A percentile compares a stretch with the other conserved stretches of the same genome.
phyloP scores from a whole-genome alignment of 2,888 invertebrate species.

The Phragmatobia fuliginosa region DNA sequence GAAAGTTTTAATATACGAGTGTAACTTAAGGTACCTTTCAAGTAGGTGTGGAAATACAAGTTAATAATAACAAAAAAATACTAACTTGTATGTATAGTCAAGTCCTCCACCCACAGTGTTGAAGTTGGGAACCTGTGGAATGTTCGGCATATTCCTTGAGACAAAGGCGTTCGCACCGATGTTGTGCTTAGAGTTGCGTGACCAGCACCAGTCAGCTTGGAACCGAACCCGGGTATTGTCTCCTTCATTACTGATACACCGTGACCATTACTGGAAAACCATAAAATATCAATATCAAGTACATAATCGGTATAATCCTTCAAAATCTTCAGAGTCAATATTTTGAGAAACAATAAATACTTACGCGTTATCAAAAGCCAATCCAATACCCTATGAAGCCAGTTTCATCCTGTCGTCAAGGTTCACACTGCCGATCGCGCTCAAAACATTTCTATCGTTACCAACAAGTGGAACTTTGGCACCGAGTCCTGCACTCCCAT shows the following conservation, averaged over 20 bases:
- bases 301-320: not conserved
- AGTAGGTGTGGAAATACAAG: not conserved
- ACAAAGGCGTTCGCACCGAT: slow-evolving; percentile 25
- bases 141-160: slow-evolving; percentile 33
- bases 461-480: slow-evolving; percentile 25
- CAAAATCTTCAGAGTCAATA: not conserved
- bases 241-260: slow-evolving; percentile 49
- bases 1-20: not conserved
- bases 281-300: not conserved
- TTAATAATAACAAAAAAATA: not conserved
- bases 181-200: slow-evolving; percentile 50
- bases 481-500: slow-evolving; percentile 23
- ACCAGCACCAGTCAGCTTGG: slow-evolving; percentile 60
- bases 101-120: slow-evolving; percentile 44
- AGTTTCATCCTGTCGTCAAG: slow-evolving; percentile 20
- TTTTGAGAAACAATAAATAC: not conserved
- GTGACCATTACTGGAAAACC: slow-evolving; percentile 53
- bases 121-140: slow-evolving; percentile 28
- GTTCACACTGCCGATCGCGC: slow-evolving; percentile 20
- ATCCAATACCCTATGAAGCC: slow-evolving; percentile 21
- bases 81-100: slow-evolving; percentile 35
- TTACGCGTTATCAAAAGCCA: slow-evolving; percentile 33
- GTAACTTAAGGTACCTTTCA: not conserved
- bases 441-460: slow-evolving; percentile 28
- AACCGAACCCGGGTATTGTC: slow-evolving; percentile 54